Base-by-base conservation (phyloP, 2,113 vertebrate genomes). In the Pyrgilauda ruficollis region DNA sequence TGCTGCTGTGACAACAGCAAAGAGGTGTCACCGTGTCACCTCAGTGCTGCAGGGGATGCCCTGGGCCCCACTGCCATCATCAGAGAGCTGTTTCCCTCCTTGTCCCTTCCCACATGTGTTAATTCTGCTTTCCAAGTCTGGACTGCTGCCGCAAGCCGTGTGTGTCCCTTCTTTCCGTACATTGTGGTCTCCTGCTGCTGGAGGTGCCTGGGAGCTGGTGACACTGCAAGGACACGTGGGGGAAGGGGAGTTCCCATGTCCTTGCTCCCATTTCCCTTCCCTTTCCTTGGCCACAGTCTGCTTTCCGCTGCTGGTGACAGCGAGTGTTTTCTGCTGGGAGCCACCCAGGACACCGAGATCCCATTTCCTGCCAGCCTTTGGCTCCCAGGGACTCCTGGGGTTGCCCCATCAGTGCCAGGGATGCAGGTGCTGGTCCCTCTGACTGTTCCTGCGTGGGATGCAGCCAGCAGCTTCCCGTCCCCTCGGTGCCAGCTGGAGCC, bases 271-370 rank as follows among this genome's bases (percentile, higher is more conserved):
- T 66, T 66, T 30, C 30, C 44, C 31, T 50, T 63, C 39, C 58
- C n/a, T 87, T 35, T 3, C 50, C n/a, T 41, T 35, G 23, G 19
- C 70, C 62, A 6, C 27, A 16, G 15, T 1, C 7, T 15, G 1
- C 30, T 58, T 26, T 2, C 39, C 2, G 35, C 1, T 0, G 31
- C 13, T 52, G 78, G 28, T 66, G 47, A 5, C 64, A 19, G 37
- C 0, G 9, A 44, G 53, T 0, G 13, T n/a, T 88, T 21, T 8
- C 6, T 43, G 39, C 52, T 52, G 30, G 33, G 7, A 22, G 15
- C 1, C 4, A 0, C 8, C 2, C 61, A 43, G 47, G 30, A 30
- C 27, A 2, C 0, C 3, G 4, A 44, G 61, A 0, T 75, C 17
- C 46, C 9, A 0, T 73, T 69, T 73, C n/a, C 55, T 11, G 27